Evolutionary conservation across 2,797 vertebrate genomes (phyloP).

Genomic region (Sebastes trivittatus): DNA sequence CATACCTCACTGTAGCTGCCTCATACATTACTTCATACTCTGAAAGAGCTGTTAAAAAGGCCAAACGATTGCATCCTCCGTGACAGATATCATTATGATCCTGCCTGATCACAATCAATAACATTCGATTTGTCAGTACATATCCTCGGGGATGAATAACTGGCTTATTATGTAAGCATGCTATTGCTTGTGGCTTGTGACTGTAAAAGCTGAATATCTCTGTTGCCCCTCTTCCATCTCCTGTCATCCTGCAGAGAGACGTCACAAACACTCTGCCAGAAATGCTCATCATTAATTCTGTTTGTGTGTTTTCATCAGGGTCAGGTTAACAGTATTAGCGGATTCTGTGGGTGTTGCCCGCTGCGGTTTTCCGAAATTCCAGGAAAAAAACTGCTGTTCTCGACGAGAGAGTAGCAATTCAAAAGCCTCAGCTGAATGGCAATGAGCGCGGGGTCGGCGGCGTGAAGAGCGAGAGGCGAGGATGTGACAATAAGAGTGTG

Average conservation of each 20-base stretch:
- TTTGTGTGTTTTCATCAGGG: conserved; percentile 1
- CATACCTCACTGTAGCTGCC: conserved; percentile 22
- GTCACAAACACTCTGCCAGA: not conserved
- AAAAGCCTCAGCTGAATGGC: conserved; percentile 42
- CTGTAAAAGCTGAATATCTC: conserved; percentile 7
- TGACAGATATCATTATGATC: conserved; percentile 21
- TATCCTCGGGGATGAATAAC: conserved; percentile 15
- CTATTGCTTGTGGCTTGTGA: not conserved
- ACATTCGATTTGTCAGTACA: conserved; percentile 31
- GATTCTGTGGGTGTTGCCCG: conserved; percentile 30
- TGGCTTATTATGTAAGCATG: conserved; percentile 23
- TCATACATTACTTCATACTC: conserved; percentile 26
- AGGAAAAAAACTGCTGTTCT: conserved; percentile 16
- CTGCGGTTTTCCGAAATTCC: conserved; percentile 26
- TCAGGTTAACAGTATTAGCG: conserved; percentile 7
- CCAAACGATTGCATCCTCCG: conserved; percentile 6
- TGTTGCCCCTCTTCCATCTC: conserved; percentile 10
- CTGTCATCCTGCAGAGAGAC: conserved; percentile 12
- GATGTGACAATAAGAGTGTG: conserved; percentile 2
- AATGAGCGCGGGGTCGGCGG: conserved; percentile 18
- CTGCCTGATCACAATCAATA: conserved; percentile 35
- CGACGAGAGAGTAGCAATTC: conserved; percentile 24
- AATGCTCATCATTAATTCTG: conserved; percentile 19
- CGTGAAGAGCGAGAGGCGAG: not conserved
- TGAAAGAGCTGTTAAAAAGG: conserved; percentile 34